Evolutionary conservation across 2,113 vertebrate genomes (phyloP).

Genomic region (Vimba vimba): DNA sequence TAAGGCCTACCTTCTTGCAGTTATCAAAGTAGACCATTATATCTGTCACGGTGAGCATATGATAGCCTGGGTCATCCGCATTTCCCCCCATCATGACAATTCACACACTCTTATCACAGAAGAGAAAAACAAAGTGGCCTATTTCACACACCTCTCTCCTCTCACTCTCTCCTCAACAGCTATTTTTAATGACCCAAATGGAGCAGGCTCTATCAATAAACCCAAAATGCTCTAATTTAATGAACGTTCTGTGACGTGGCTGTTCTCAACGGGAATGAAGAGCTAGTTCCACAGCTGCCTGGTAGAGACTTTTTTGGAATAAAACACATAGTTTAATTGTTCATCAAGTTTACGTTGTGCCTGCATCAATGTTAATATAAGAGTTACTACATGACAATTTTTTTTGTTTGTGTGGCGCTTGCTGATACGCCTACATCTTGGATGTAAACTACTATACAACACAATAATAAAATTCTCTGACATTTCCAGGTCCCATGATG

Average conservation of each 20-base stretch:
- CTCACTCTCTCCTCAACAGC: constrained; percentile 48
- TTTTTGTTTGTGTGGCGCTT: not conserved
- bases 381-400: not conserved
- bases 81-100: constrained; percentile 45
- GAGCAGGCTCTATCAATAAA: constrained; percentile 42
- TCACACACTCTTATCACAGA: constrained; percentile 10
- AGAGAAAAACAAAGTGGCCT: constrained; percentile 56
- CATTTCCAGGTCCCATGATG: no score
- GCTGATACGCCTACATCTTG: not conserved
- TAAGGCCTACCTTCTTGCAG: constrained; percentile 52
- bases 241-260: not conserved
- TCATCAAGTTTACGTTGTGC: not conserved
- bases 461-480: no score
- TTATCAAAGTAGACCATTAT: constrained; percentile 51
- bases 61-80: constrained; percentile 40
- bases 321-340: not conserved
- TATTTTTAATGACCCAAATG: constrained; percentile 74
- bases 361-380: not conserved
- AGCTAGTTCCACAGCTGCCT: constrained; percentile 12
- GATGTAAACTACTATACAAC: not conserved
- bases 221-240: constrained; percentile 41
- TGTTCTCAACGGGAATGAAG: constrained; percentile 16
- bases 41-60: constrained; percentile 40
- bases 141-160: constrained; percentile 34
- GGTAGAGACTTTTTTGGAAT: not conserved